These are phyloP conservation scores for Oreochromis spilurus DNA, from an alignment of 2,113 vertebrate genomes.

Conservation along the genomic window DNA sequence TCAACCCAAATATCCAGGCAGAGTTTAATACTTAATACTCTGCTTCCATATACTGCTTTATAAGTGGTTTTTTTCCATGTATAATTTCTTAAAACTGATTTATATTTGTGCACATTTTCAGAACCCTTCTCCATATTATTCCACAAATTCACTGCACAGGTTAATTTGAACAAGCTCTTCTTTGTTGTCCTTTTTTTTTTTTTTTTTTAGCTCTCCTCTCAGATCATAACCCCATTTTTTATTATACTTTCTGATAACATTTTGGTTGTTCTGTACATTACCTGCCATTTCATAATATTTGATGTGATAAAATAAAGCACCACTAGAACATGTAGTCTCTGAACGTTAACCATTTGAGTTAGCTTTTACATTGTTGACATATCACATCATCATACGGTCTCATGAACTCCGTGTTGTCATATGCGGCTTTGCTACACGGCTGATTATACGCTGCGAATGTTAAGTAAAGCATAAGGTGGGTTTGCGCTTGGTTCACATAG, in stretches of 20 bases:
- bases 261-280: background rate
- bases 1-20: background rate
- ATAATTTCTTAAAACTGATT: background rate
- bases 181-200: background rate
- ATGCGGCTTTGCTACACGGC: background rate
- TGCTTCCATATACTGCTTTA: background rate
- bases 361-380: background rate
- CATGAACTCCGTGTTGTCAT: background rate
- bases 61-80: fast-evolving
- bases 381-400: background rate
- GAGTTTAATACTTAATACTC: background rate
- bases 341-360: background rate
- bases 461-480: background rate
- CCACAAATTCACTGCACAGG: background rate
- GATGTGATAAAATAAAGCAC: background rate
- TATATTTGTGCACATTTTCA: background rate
- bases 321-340: background rate
- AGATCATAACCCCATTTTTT: background rate
- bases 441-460: background rate
- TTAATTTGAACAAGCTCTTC: background rate
- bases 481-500: background rate
- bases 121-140: background rate
- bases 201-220: background rate
- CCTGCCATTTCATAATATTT: background rate
- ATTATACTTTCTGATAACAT: background rate